These are phyloP conservation scores for Lasioglossum morio DNA, from an alignment of 2,888 invertebrate species.

Conservation along the genomic window DNA sequence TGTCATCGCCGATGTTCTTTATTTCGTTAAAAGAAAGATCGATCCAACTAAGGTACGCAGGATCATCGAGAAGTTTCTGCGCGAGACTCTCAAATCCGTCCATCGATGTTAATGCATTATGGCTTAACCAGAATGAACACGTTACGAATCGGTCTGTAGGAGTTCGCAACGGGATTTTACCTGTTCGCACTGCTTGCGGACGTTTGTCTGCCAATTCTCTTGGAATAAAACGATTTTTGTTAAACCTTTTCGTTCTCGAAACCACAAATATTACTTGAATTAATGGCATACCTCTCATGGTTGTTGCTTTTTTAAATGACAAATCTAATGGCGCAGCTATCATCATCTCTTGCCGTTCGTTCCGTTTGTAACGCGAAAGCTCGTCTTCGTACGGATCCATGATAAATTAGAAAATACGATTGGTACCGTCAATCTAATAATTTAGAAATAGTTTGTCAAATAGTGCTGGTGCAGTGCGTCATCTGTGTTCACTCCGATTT, in stretches of 20 bases:
- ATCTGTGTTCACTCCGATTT: not conserved
- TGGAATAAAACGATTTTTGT: constrained; percentile 46
- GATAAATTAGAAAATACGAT: not conserved
- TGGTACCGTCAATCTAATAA: not conserved
- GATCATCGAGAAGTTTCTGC: constrained; percentile 82
- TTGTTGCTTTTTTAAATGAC: constrained; percentile 82
- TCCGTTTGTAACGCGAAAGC: constrained; percentile 70
- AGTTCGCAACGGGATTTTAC: constrained; percentile 83
- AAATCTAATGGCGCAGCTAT: constrained; percentile 83
- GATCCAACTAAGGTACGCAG: constrained; percentile 85
- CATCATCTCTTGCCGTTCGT: constrained; percentile 74
- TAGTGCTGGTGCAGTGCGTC: not conserved
- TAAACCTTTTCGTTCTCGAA: not conserved
- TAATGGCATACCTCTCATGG: constrained; percentile 78
- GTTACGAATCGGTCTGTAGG: constrained; percentile 84
- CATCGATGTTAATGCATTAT: constrained; percentile 84
- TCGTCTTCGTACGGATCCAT: constrained; percentile 46
- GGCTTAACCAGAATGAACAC: constrained; percentile 85
- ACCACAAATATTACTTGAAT: not conserved
- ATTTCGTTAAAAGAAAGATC: constrained; percentile 85
- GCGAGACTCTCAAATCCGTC: constrained; percentile 82
- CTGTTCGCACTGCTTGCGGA: constrained; percentile 83
- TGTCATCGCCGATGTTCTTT: constrained; percentile 69
- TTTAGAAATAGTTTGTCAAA: constrained; percentile 7
- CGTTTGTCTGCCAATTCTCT: constrained; percentile 73